phyloP scores from a whole-genome alignment of 2,888 invertebrate species.

The Eristalis pertinax region DNA sequence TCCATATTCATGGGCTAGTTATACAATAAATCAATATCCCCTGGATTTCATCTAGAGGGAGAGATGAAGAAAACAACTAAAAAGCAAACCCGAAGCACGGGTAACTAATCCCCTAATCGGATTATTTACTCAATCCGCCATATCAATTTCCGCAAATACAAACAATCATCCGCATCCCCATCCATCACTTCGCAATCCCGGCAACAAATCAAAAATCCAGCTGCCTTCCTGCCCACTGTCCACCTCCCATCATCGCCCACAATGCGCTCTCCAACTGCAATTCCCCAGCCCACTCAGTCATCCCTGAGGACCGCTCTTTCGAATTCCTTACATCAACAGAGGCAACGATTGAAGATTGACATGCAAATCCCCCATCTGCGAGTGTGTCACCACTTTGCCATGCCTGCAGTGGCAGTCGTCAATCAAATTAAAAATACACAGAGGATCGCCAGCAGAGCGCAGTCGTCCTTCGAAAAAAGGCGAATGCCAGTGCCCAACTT shows the following conservation, averaged over 20 bases:
- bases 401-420: conserved; percentile 49
- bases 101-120: conserved; percentile 43
- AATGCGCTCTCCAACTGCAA: not conserved
- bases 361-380: conserved; percentile 31
- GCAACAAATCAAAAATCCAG: conserved; percentile 59
- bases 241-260: not conserved
- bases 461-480: not conserved
- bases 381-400: conserved; percentile 1
- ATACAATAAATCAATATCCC: not conserved
- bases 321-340: conserved; percentile 21
- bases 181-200: conserved; percentile 48
- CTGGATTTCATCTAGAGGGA: not conserved
- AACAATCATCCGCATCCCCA: conserved; percentile 61
- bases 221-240: not conserved
- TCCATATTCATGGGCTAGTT: not conserved
- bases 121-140: conserved; percentile 60
- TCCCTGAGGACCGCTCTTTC: not conserved
- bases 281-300: not conserved
- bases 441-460: conserved; percentile 27
- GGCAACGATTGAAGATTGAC: conserved; percentile 16
- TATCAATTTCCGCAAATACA: conserved; percentile 63
- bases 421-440: conserved; percentile 65
- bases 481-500: conserved; percentile 40
- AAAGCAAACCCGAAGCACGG: not conserved
- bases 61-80: not conserved